phyloP scores from a whole-genome alignment of 92 coral and sea anemone species.

The Porites evermanni region DNA sequence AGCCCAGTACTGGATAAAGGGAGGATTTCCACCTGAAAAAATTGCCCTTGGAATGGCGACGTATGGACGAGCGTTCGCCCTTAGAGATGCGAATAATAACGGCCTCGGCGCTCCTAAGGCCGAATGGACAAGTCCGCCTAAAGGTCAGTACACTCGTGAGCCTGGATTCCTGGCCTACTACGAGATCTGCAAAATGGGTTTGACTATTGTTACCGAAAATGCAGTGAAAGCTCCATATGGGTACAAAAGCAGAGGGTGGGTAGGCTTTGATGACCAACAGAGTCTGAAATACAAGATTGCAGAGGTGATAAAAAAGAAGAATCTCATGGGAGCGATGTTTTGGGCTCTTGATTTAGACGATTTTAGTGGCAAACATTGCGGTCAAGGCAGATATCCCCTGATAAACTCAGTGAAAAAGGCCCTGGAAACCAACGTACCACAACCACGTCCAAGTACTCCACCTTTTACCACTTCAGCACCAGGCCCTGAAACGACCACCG shows the following conservation, averaged over 20 bases:
- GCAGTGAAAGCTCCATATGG: conserved; percentile 56
- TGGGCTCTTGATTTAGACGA: conserved; percentile 76
- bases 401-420: conserved; percentile 54
- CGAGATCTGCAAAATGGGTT: conserved; percentile 36
- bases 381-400: conserved; percentile 64
- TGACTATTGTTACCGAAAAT: conserved; percentile 29
- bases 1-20: conserved; percentile 76
- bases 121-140: conserved; percentile 12
- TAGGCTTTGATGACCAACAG: conserved; percentile 22
- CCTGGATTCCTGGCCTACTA: conserved; percentile 50
- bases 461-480: conserved; percentile 40
- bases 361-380: conserved; percentile 51
- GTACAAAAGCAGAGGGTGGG: conserved; percentile 26
- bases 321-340: conserved; percentile 69
- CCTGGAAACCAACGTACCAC: conserved; percentile 63
- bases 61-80: conserved; percentile 46
- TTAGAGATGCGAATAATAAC: background rate
- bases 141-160: conserved; percentile 35
- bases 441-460: conserved; percentile 51
- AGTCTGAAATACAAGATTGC: background rate
- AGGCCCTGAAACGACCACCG: background rate
- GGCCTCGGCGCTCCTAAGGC: conserved; percentile 33
- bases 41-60: conserved; percentile 47
- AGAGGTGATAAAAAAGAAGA: conserved; percentile 34
- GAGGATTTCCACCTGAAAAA: conserved; percentile 51